Evolutionary conservation across 2,113 vertebrate species (phyloP).

Genomic region (Mus pahari): DNA sequence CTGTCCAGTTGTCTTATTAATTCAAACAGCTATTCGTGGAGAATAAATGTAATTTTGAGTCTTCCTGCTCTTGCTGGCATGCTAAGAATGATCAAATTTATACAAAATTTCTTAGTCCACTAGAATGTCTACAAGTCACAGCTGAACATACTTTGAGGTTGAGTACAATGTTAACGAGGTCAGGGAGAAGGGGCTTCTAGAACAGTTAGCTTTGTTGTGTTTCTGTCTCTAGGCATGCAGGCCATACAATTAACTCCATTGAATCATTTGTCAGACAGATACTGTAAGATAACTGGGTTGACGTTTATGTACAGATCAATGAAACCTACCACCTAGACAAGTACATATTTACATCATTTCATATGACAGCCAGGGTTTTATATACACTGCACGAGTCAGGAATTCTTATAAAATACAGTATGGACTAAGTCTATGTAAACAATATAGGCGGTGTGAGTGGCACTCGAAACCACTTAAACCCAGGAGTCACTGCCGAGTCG

Average conservation of each 20-base stretch:
- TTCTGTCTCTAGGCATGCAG: not conserved
- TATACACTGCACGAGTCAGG: conserved; percentile 14
- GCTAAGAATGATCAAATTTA: conserved; percentile 59
- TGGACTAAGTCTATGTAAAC: not conserved
- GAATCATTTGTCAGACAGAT: not conserved
- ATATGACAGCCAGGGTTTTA: not conserved
- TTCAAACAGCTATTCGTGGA: conserved; percentile 48
- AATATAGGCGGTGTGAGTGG: not conserved
- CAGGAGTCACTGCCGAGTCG: not conserved
- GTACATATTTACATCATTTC: not conserved
- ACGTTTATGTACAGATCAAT: not conserved
- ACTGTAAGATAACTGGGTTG: not conserved
- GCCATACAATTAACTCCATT: not conserved
- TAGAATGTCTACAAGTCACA: conserved; percentile 9
- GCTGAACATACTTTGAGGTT: conserved; percentile 47
- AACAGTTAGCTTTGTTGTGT: conserved; percentile 3
- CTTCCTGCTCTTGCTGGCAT: not conserved
- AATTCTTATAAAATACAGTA: conserved; percentile 8
- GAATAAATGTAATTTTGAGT: conserved; percentile 39
- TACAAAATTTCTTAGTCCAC: not conserved
- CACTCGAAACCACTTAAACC: not conserved
- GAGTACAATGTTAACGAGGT: conserved; percentile 40
- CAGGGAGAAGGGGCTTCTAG: conserved; percentile 17
- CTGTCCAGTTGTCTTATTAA: not conserved
- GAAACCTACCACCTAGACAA: not conserved